phyloP scores from a whole-genome alignment of 2,888 invertebrate genomes.

The Platerodrilus igneus region DNA sequence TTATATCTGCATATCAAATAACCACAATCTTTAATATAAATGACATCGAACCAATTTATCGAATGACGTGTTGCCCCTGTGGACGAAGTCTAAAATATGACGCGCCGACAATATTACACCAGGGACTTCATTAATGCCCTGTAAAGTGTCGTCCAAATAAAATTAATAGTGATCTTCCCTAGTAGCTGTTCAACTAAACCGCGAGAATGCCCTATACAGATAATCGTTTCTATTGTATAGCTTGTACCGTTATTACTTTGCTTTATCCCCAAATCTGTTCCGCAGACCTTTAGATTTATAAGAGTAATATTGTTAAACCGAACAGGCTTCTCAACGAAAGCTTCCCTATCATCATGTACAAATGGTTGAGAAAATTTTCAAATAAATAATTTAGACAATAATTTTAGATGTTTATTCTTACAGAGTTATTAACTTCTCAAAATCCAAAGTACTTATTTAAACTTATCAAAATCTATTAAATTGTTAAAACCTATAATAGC shows the following conservation, averaged over 20 bases:
- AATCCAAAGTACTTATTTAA: too few species aligned
- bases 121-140: conserved; percentile 51
- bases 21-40: conserved; percentile 23
- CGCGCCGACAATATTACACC: conserved; percentile 49
- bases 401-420: too few species aligned
- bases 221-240: conserved; percentile 23
- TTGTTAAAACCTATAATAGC: too few species aligned
- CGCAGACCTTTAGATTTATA: too few species aligned
- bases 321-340: too few species aligned
- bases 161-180: conserved; percentile 48
- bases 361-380: too few species aligned
- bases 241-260: conserved; percentile 14
- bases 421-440: too few species aligned
- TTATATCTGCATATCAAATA: conserved; percentile 24
- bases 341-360: too few species aligned
- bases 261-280: too few species aligned
- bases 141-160: conserved; percentile 50
- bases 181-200: conserved; percentile 22
- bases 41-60: conserved; percentile 42
- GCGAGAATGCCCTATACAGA: conserved; percentile 20
- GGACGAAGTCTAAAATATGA: conserved; percentile 45
- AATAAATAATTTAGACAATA: too few species aligned
- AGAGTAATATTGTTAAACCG: too few species aligned
- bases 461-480: too few species aligned
- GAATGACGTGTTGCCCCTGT: conserved; percentile 40